Conservation (phyloP, 2,113 vertebrate genomes). For the Balaeniceps rex region DNA sequence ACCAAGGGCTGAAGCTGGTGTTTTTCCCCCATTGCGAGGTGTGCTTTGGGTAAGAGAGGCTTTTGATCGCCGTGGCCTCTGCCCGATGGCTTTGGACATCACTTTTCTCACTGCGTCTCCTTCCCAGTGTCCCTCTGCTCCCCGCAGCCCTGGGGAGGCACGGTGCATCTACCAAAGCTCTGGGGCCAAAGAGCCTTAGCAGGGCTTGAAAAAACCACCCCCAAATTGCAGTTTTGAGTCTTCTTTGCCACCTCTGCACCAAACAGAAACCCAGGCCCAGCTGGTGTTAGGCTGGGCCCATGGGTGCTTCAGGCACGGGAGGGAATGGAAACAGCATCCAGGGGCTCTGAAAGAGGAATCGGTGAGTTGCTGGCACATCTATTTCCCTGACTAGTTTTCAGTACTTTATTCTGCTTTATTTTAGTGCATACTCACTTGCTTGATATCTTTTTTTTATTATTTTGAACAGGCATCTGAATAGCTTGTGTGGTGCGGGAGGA, state of each 20-base stretch:
- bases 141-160: not conserved
- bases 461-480: not conserved
- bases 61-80: not conserved
- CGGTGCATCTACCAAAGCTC: accelerated
- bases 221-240: not conserved
- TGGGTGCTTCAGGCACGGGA: not conserved
- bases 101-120: not conserved
- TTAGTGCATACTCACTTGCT: not conserved
- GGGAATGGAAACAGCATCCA: not conserved
- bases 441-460: not conserved
- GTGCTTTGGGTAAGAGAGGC: not conserved
- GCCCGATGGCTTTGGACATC: not conserved
- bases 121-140: not conserved
- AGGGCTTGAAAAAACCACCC: not conserved
- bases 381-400: not conserved
- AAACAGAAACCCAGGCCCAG: not conserved
- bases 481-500: not conserved
- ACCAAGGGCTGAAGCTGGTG: not conserved
- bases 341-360: not conserved
- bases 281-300: not conserved
- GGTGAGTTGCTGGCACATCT: not conserved
- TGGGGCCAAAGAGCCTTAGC: not conserved
- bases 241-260: not conserved
- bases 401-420: not conserved
- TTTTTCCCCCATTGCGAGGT: too few species aligned